Percentiles rank a stretch among this genome's conserved stretches.
These are phyloP conservation scores for Pomphorhynchus laevis DNA, from an alignment of 1,140 invertebrate species.

Conservation along the genomic window DNA sequence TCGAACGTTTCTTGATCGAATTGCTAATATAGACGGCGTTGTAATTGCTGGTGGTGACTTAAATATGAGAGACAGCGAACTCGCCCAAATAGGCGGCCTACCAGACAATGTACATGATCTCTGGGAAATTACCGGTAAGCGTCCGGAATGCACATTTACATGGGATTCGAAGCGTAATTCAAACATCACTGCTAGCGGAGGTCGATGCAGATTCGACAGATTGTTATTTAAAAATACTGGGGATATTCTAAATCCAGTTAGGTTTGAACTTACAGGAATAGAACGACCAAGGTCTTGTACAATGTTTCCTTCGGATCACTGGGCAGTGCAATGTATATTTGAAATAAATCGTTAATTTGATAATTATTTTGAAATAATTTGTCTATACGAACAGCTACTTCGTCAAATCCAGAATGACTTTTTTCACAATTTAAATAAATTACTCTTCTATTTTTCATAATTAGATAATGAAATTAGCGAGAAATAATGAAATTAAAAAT, in stretches of 20 bases:
- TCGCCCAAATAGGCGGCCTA: slow-evolving; percentile 18
- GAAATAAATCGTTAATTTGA: slow-evolving; percentile 11
- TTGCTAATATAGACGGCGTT: slow-evolving; percentile 16
- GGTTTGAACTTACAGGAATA: slow-evolving; percentile 27
- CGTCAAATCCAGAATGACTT: no score
- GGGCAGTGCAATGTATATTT: slow-evolving; percentile 24
- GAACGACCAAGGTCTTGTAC: slow-evolving; percentile 23
- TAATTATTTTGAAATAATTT: no score
- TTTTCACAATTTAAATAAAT: no score
- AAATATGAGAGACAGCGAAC: slow-evolving; percentile 27
- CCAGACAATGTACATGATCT: slow-evolving; percentile 23
- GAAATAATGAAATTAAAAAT: no score
- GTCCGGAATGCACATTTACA: slow-evolving; percentile 24
- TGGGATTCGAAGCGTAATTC: slow-evolving; percentile 22
- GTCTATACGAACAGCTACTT: no score
- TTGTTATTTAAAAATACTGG: background rate
- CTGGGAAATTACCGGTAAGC: slow-evolving; percentile 24
- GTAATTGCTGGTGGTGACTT: slow-evolving; percentile 28
- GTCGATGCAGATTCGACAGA: slow-evolving; percentile 3
- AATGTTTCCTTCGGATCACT: slow-evolving; percentile 28
- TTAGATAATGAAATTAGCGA: no score
- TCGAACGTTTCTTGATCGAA: slow-evolving; percentile 17
- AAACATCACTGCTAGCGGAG: slow-evolving; percentile 12
- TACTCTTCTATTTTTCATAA: no score
- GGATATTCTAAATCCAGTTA: slow-evolving; percentile 17